A percentile compares a stretch with the other conserved stretches of the same genome.
These are phyloP conservation scores for Gorsachius magnificus DNA, from an alignment of 2,797 vertebrate species.

Conservation along the genomic window DNA sequence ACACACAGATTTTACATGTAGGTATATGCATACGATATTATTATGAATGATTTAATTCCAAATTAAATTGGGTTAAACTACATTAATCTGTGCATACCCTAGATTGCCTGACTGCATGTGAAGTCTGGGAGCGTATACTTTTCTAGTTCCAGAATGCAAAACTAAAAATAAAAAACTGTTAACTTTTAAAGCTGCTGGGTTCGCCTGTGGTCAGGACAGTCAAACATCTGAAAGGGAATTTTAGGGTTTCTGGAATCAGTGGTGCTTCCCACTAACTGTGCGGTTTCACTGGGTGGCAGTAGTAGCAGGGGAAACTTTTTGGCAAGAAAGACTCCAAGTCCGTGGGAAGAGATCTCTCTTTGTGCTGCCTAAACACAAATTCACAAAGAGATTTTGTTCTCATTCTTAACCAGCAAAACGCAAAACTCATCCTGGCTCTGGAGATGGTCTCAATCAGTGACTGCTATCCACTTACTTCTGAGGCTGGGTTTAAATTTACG, in stretches of 20 bases:
- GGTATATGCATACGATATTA: background rate
- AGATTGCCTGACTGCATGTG: background rate
- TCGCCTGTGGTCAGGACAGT: background rate
- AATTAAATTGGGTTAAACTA: background rate
- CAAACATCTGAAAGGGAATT: background rate
- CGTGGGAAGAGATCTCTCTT: background rate
- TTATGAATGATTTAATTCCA: background rate
- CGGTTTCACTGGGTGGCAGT: conserved; percentile 59
- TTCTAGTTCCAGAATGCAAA: background rate
- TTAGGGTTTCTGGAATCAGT: background rate
- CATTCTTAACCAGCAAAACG: background rate
- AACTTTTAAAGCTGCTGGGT: background rate
- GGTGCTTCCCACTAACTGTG: background rate
- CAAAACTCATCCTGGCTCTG: background rate
- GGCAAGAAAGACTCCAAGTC: background rate
- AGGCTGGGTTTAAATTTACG: background rate
- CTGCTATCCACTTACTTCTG: background rate
- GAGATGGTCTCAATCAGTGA: background rate
- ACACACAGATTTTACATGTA: background rate
- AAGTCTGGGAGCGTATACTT: background rate
- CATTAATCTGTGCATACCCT: background rate
- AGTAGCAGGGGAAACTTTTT: background rate
- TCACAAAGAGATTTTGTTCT: background rate
- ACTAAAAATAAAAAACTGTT: background rate
- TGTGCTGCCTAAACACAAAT: background rate